Percentiles rank a stretch among this genome's conserved stretches.
phyloP scores from a whole-genome alignment of 1,140 invertebrate genomes.

The Caenorhabditis brenneri region DNA sequence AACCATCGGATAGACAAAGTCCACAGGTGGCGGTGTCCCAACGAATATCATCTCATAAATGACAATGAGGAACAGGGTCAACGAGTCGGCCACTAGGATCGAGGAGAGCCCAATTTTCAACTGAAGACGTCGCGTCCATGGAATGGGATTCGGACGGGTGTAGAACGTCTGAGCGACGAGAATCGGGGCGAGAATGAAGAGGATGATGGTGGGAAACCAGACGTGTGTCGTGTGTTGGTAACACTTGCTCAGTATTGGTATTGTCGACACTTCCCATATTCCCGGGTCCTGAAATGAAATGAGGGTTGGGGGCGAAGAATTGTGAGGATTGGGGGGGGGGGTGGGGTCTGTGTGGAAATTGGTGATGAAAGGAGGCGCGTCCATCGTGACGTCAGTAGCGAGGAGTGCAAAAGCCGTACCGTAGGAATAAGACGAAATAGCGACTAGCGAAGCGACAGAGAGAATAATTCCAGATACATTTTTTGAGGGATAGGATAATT shows the following conservation, averaged over 20 bases:
- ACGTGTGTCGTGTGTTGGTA: conserved; percentile 68
- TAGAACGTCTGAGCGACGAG: conserved; percentile 62
- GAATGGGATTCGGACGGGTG: conserved; percentile 53
- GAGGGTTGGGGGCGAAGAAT: no score
- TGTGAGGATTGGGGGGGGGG: no score
- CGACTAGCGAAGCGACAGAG: no score
- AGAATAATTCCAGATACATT: no score
- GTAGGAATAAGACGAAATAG: no score
- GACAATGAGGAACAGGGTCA: conserved; percentile 44
- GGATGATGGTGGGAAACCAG: conserved; percentile 64
- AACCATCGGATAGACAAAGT: conserved; percentile 35
- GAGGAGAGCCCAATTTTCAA: conserved; percentile 53
- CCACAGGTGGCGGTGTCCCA: not conserved
- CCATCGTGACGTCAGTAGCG: no score
- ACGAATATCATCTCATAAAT: conserved; percentile 41
- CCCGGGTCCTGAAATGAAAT: conserved; percentile 40
- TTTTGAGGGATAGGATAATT: no score
- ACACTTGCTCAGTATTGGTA: conserved; percentile 63
- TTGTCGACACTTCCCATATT: conserved; percentile 33
- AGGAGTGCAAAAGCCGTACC: no score
- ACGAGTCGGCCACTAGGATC: conserved; percentile 29
- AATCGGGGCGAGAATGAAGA: conserved; percentile 61
- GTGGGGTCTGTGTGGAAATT: no score
- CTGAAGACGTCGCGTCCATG: conserved; percentile 61
- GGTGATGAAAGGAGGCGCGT: no score